Conservation (phyloP, 1,140 invertebrate species). For the Drosophila hydei region DNA sequence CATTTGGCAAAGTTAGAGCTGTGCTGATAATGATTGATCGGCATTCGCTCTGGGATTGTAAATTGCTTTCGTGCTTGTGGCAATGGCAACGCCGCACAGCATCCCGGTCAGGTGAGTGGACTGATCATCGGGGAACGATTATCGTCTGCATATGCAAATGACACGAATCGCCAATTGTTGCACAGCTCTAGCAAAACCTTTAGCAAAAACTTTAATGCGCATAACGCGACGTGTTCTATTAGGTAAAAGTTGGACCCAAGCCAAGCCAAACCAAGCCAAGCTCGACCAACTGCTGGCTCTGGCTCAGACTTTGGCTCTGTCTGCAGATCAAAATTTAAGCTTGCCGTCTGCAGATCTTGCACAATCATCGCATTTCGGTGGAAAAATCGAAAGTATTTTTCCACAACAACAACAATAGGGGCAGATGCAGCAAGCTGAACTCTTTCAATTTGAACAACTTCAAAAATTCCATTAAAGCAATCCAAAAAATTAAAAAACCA, state of each 20-base stretch:
- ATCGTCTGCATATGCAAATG: conserved; percentile 60
- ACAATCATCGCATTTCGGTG: conserved; percentile 24
- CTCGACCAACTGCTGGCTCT: conserved; percentile 10
- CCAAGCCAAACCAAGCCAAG: background rate
- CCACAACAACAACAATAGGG: conserved; percentile 9
- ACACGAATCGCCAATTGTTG: conserved; percentile 44
- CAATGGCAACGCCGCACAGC: conserved; percentile 67
- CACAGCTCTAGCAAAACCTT: conserved; percentile 41
- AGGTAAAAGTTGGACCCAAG: conserved; percentile 37
- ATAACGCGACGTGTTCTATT: conserved; percentile 74
- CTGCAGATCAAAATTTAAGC: conserved; percentile 31
- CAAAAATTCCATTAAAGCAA: conserved; percentile 24
- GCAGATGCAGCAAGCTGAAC: background rate
- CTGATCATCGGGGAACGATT: conserved; percentile 15
- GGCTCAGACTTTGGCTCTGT: conserved; percentile 15
- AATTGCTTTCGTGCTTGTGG: conserved; percentile 58
- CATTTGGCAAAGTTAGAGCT: conserved; percentile 57
- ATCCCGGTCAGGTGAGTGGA: conserved; percentile 21
- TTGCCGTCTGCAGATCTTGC: conserved; percentile 26
- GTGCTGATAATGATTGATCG: conserved; percentile 66
- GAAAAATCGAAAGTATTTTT: conserved; percentile 55
- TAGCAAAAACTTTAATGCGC: conserved; percentile 52
- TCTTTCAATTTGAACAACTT: conserved; percentile 13
- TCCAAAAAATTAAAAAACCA: background rate
- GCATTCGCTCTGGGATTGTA: conserved; percentile 24